Evolutionary conservation across 2,888 invertebrate species (phyloP).

Genomic region (Mythimna albipuncta): DNA sequence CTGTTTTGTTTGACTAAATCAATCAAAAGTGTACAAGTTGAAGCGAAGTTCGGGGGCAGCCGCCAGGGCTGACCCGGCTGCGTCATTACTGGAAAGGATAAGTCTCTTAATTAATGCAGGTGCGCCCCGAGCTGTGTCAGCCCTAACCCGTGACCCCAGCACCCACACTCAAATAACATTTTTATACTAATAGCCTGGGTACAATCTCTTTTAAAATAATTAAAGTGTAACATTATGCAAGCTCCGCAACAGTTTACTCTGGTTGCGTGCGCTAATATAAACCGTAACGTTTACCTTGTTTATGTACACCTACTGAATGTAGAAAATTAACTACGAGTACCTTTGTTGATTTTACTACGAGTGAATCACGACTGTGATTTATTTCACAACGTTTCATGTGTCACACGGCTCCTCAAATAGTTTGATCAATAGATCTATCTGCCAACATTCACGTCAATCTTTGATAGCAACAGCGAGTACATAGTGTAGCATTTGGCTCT

Average conservation of each 20-base stretch:
- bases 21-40: slow-evolving; percentile 72
- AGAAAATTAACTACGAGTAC: slow-evolving; percentile 16
- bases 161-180: slow-evolving; percentile 57
- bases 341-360: slow-evolving; percentile 32
- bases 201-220: slow-evolving; percentile 52
- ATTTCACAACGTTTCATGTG: slow-evolving; percentile 60
- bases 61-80: slow-evolving; percentile 59
- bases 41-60: slow-evolving; percentile 62
- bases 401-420: slow-evolving; percentile 50
- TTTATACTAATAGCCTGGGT: slow-evolving; percentile 48
- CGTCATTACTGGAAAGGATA: slow-evolving; percentile 77
- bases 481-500: slow-evolving; percentile 50
- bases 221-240: slow-evolving; percentile 43
- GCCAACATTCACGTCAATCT: slow-evolving; percentile 64
- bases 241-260: slow-evolving; percentile 21
- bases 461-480: slow-evolving; percentile 48
- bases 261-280: slow-evolving; percentile 39
- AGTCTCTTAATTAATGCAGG: slow-evolving; percentile 82
- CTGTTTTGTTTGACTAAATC: slow-evolving; percentile 77
- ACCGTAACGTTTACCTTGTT: slow-evolving; percentile 23
- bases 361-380: slow-evolving; percentile 37
- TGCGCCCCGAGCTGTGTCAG: slow-evolving; percentile 69
- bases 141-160: slow-evolving; percentile 64
- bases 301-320: slow-evolving; percentile 17
- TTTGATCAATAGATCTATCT: slow-evolving; percentile 60